A percentile compares a stretch with the other conserved stretches of the same genome.
Conservation (phyloP, 2,888 invertebrate species). For the Tribolium freemani region DNA sequence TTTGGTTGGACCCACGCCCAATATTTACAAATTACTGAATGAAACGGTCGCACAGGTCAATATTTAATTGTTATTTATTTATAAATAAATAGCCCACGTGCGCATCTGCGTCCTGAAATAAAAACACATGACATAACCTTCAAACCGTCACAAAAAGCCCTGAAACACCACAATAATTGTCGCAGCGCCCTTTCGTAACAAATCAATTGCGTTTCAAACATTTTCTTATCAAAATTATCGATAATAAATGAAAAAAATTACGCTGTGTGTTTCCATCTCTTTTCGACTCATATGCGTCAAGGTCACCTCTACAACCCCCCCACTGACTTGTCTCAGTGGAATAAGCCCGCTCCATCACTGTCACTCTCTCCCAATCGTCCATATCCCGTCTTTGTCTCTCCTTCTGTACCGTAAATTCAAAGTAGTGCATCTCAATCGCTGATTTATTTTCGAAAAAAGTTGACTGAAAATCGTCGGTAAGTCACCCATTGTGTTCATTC, state of each 20-base stretch:
- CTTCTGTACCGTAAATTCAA: not conserved
- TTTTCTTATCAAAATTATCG: not conserved
- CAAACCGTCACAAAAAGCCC: too few relatives aligned
- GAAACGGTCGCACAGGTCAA: not conserved
- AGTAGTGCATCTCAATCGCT: slow-evolving; percentile 12
- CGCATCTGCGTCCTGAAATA: too few relatives aligned
- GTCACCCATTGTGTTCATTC: not conserved
- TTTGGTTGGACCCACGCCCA: not conserved
- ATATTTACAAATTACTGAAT: not conserved
- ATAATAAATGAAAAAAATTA: not conserved
- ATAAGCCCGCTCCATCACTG: not conserved
- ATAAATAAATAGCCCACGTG: too few relatives aligned
- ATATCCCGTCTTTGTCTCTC: not conserved
- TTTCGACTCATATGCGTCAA: not conserved
- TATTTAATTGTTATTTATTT: too few relatives aligned
- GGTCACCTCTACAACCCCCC: not conserved
- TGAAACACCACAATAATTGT: not conserved
- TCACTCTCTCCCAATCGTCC: not conserved
- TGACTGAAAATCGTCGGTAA: slow-evolving; percentile 51
- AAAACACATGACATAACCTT: too few relatives aligned
- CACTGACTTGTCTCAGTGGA: not conserved
- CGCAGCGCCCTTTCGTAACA: not conserved
- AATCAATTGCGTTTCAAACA: too few relatives aligned
- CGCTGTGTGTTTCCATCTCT: not conserved
- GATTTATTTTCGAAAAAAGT: slow-evolving; percentile 50